Conservation (phyloP, 2,113 vertebrate species). For the Phalacrocorax pelagicus region DNA sequence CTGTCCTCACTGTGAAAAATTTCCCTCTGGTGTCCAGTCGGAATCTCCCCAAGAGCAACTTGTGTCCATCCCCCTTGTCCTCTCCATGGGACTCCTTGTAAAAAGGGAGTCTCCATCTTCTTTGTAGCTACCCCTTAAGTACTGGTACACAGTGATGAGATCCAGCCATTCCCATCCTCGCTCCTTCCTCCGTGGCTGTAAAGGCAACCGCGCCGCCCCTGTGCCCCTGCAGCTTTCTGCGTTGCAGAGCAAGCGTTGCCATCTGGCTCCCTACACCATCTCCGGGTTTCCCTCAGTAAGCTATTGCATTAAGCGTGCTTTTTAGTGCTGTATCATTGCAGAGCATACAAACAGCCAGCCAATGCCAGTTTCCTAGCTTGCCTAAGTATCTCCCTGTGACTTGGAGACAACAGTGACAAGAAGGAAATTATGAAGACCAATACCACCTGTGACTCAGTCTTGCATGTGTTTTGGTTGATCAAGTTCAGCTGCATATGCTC, state of each 20-base stretch:
- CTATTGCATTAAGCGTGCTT: too few species aligned
- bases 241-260: rapidly evolving
- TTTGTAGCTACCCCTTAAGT: too few species aligned
- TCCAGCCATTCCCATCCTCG: background rate
- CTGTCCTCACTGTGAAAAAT: too few species aligned
- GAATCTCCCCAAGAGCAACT: too few species aligned
- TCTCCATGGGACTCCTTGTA: too few species aligned
- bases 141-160: too few species aligned
- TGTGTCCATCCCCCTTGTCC: too few species aligned
- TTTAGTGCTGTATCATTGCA: rapidly evolving
- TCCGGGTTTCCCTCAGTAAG: rapidly evolving
- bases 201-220: too few species aligned
- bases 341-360: background rate
- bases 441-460: rapidly evolving
- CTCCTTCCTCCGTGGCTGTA: background rate
- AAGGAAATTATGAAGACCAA: background rate
- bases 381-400: background rate
- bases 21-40: too few species aligned
- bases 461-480: rapidly evolving
- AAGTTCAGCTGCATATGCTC: background rate
- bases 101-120: too few species aligned
- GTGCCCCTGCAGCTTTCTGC: background rate
- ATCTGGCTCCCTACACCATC: rapidly evolving
- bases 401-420: background rate
- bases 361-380: background rate